Evolutionary conservation across 2,797 vertebrate species (phyloP).

Genomic region (Urophycis tenuis): DNA sequence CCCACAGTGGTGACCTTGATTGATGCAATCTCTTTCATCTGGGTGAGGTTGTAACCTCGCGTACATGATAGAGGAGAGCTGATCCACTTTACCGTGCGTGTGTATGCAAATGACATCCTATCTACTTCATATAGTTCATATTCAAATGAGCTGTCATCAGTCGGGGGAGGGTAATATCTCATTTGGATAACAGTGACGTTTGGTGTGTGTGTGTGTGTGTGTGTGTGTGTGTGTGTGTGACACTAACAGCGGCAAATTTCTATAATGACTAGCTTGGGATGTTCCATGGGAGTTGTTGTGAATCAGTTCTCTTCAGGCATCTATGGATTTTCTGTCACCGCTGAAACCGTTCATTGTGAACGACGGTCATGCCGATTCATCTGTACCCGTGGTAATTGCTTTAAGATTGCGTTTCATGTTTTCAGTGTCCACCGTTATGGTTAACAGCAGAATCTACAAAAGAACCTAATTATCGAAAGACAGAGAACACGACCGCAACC

Average conservation of each 20-base stretch:
- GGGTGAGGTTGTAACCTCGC: not conserved
- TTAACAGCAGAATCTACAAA: not conserved
- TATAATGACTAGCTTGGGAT: not conserved
- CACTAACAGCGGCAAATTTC: not conserved
- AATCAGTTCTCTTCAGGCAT: not conserved
- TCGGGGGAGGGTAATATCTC: not conserved
- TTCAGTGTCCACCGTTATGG: conserved; percentile 12
- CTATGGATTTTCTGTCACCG: not conserved
- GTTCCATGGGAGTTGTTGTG: not conserved
- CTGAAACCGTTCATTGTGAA: not conserved
- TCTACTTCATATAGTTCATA: not conserved
- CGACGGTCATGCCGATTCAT: not conserved
- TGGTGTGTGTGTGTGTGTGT: not conserved
- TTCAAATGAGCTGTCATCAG: conserved; percentile 2
- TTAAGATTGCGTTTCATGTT: conserved; percentile 17
- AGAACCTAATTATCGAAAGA: conserved; percentile 1
- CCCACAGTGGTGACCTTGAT: not conserved
- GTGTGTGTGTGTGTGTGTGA: not conserved
- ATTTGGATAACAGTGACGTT: not conserved
- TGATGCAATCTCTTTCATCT: not conserved
- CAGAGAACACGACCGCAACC: not conserved
- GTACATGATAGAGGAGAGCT: not conserved
- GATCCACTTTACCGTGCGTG: not conserved
- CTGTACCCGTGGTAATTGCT: conserved; percentile 2
- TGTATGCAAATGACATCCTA: not conserved